Percentiles rank a stretch among this genome's conserved stretches.
Conservation (phyloP, 2,888 invertebrate species). For the Deilephila elpenor region DNA sequence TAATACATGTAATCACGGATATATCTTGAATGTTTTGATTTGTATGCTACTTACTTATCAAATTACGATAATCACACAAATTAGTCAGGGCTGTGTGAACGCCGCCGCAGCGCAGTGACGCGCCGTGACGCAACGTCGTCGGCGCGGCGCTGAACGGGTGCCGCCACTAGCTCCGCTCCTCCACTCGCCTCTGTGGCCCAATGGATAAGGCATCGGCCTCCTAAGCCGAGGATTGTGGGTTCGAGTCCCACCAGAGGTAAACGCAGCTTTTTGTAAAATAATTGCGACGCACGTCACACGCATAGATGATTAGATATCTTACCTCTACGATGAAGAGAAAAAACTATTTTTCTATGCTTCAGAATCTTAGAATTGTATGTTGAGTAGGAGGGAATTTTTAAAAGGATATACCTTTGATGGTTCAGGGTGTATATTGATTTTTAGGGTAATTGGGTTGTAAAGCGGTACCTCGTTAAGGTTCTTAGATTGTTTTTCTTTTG, state of each 20-base stretch:
- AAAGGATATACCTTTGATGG: no score
- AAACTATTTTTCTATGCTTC: neutral
- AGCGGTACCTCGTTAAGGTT: no score
- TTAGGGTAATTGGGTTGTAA: no score
- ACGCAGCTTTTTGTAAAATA: constrained; percentile 58
- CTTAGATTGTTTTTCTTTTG: no score
- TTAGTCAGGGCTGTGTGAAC: constrained; percentile 48
- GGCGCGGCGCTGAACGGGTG: constrained; percentile 58
- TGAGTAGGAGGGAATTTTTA: neutral
- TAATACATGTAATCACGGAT: no score
- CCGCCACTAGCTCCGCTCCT: constrained; percentile 92
- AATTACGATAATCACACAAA: constrained; percentile 26
- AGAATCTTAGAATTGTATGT: neutral
- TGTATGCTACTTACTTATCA: neutral
- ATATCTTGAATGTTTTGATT: neutral
- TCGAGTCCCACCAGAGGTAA: constrained; percentile 95
- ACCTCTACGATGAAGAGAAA: neutral
- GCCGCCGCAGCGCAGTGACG: constrained; percentile 51
- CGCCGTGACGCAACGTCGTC: constrained; percentile 63
- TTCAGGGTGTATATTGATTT: no score
- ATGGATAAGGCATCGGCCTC: constrained; percentile 94
- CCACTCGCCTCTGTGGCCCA: constrained; percentile 93
- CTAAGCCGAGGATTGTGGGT: constrained; percentile 94
- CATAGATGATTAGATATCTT: neutral
- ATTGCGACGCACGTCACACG: neutral